Percentiles rank a stretch among this genome's conserved stretches.
Conservation (phyloP, 2,888 invertebrate species). For the Penaeus monodon region DNA sequence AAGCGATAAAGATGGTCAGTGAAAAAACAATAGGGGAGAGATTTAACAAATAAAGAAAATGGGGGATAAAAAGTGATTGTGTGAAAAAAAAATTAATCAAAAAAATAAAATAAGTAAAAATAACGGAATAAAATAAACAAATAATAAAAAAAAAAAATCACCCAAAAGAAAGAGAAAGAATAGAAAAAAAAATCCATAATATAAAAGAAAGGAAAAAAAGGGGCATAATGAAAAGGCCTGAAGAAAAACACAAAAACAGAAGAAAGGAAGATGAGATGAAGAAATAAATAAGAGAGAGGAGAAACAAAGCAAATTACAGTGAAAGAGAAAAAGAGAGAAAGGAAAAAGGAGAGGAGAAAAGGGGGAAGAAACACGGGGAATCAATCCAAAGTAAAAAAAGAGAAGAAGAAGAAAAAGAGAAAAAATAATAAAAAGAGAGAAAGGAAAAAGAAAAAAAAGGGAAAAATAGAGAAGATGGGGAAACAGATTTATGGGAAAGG, state of each 20-base stretch:
- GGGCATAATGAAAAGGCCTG: not conserved
- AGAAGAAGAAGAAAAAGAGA: too few species aligned
- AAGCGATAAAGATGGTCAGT: not conserved
- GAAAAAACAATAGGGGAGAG: not conserved
- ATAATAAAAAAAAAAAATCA: too few species aligned
- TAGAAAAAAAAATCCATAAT: too few species aligned
- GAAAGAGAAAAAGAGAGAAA: not conserved
- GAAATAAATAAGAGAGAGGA: not conserved
- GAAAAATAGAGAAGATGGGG: too few species aligned
- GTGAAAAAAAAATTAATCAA: not conserved
- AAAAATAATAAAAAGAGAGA: too few species aligned
- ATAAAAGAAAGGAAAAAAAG: too few species aligned
- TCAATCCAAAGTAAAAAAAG: too few species aligned
- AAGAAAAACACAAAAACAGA: not conserved
- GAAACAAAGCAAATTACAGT: not conserved
- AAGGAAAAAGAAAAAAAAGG: too few species aligned
- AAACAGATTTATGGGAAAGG: too few species aligned
- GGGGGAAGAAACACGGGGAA: constrained; percentile 7
- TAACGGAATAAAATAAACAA: too few species aligned
- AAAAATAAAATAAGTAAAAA: not conserved
- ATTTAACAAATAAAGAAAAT: not conserved
- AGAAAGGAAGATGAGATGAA: not conserved
- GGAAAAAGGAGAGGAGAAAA: constrained; percentile 11
- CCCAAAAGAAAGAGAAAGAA: too few species aligned
- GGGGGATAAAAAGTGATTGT: not conserved